These are phyloP conservation scores for Taenaris catops DNA, from an alignment of 2,888 invertebrate species.

Conservation along the genomic window DNA sequence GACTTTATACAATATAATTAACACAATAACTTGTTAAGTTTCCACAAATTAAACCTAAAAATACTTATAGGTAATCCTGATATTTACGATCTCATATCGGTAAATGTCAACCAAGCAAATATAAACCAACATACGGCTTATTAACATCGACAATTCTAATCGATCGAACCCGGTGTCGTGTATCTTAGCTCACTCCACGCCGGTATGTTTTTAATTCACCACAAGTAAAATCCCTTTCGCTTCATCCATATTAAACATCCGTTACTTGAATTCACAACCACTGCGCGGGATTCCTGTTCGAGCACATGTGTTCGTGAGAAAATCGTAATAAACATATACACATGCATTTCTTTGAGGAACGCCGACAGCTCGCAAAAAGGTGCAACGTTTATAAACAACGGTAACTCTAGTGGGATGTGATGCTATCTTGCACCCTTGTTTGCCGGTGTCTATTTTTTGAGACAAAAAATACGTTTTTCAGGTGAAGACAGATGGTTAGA, in stretches of 20 bases:
- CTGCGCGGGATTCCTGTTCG: conserved; percentile 37
- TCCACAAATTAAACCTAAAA: too few relatives aligned
- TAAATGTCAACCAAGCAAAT: too few relatives aligned
- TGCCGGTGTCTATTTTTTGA: conserved; percentile 1
- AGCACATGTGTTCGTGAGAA: conserved; percentile 64
- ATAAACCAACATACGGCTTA: too few relatives aligned
- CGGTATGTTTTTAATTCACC: conserved; percentile 16
- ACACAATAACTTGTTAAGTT: too few relatives aligned
- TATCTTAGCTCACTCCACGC: conserved; percentile 8
- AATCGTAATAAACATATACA: conserved; percentile 50
- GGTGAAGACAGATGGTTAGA: too few relatives aligned
- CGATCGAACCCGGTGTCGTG: conserved; percentile 1
- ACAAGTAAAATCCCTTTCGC: conserved; percentile 23
- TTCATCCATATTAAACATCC: conserved; percentile 25
- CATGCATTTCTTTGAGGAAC: conserved; percentile 49
- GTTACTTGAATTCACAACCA: conserved; percentile 23
- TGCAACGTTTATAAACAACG: conserved; percentile 17
- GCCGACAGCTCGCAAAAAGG: conserved; percentile 44
- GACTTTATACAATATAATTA: too few relatives aligned
- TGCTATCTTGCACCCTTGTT: conserved; percentile 7
- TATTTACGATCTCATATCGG: too few relatives aligned
- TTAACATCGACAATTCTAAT: too few relatives aligned
- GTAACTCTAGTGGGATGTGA: conserved; percentile 12
- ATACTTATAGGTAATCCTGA: too few relatives aligned
- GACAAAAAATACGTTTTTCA: conserved; percentile 2